Percentiles rank a stretch among this genome's conserved stretches.
Conservation (phyloP, 2,888 invertebrate genomes). For the Cerastoderma edule region DNA sequence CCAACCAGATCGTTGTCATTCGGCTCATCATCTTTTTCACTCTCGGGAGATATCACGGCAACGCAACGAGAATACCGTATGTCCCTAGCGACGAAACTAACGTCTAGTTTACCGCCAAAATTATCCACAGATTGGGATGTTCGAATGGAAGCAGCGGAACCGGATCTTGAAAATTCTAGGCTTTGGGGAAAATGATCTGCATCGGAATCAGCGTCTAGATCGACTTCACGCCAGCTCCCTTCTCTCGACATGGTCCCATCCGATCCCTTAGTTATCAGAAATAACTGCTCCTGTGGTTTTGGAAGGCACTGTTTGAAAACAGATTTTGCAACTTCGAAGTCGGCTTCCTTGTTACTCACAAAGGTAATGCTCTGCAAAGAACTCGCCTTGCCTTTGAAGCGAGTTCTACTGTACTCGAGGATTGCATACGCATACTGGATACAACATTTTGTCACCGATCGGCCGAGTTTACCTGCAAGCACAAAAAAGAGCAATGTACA, state of each 20-base stretch:
- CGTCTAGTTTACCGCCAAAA: neutral
- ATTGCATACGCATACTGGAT: neutral
- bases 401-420: constrained; percentile 2
- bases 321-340: neutral
- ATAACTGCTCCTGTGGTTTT: neutral
- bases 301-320: neutral
- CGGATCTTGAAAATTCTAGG: too few relatives aligned
- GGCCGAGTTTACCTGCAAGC: too few relatives aligned
- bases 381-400: too few relatives aligned
- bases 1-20: neutral
- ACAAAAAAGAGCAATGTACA: too few relatives aligned
- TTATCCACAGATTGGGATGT: too few relatives aligned
- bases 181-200: too few relatives aligned
- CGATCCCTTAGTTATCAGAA: neutral
- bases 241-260: too few relatives aligned
- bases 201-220: too few relatives aligned
- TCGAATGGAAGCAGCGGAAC: too few relatives aligned
- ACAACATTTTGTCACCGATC: neutral
- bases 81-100: neutral
- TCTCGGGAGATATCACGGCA: neutral
- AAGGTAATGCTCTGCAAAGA: neutral
- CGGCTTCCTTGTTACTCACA: neutral
- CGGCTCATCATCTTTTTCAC: neutral
- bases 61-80: neutral
- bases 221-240: too few relatives aligned